Evolutionary conservation across 2,888 invertebrate species (phyloP).

Genomic region (Brachypterus glaber): DNA sequence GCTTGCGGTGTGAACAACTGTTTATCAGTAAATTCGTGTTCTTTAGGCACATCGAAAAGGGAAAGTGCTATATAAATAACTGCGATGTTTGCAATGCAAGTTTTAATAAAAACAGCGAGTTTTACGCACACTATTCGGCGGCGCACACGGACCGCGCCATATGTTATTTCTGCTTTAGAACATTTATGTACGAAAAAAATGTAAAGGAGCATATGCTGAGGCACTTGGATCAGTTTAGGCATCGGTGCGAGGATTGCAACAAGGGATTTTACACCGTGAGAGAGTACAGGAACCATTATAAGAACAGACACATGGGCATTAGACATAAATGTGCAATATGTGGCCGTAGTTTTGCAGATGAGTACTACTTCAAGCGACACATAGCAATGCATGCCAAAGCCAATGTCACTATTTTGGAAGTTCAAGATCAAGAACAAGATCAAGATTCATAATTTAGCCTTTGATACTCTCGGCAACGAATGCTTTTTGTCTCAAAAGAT

Average conservation of each 20-base stretch:
- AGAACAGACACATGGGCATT: conserved; percentile 40
- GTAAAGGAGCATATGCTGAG: conserved; percentile 40
- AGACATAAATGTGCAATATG: conserved; percentile 38
- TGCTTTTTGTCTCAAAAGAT: too few relatives aligned
- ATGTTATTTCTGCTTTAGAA: conserved; percentile 39
- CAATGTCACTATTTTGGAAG: conserved; percentile 15
- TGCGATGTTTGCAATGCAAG: conserved; percentile 36
- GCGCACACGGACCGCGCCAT: conserved; percentile 38
- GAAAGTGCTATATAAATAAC: conserved; percentile 39
- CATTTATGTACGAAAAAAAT: conserved; percentile 41
- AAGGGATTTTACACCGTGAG: conserved; percentile 40
- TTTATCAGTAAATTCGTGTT: conserved; percentile 39
- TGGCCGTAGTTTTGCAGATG: conserved; percentile 38
- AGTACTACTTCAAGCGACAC: conserved; percentile 39
- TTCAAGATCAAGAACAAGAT: too few relatives aligned
- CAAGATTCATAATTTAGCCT: too few relatives aligned
- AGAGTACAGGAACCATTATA: conserved; percentile 39
- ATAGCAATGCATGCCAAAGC: conserved; percentile 34
- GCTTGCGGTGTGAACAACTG: conserved; percentile 37
- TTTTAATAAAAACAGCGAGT: conserved; percentile 35
- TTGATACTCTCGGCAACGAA: too few relatives aligned
- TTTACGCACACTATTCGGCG: conserved; percentile 34
- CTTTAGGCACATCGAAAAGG: conserved; percentile 38
- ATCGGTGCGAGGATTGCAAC: conserved; percentile 38
- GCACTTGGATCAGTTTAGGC: conserved; percentile 39